phyloP scores from a whole-genome alignment of 2,113 vertebrate species.

The Xenotilapia flavipinnis region DNA sequence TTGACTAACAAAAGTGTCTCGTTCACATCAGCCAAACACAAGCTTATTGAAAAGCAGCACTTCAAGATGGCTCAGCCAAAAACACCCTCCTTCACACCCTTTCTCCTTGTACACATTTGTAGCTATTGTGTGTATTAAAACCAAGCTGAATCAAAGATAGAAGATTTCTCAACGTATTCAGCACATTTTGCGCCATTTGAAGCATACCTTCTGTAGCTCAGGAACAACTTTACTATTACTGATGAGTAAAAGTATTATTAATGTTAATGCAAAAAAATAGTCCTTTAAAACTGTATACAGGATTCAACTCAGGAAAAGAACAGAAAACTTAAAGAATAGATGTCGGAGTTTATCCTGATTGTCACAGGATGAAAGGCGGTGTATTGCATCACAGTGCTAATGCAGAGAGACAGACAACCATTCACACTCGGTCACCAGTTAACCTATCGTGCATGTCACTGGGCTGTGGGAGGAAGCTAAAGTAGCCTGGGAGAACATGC shows the following conservation, averaged over 20 bases:
- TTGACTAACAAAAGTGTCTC: not conserved
- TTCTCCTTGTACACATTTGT: not conserved
- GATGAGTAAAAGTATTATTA: not conserved
- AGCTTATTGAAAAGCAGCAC: not conserved
- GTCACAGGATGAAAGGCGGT: not conserved
- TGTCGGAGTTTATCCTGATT: not conserved
- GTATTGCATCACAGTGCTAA: not conserved
- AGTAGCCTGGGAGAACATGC: not conserved
- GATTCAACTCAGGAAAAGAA: not conserved
- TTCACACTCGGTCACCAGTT: not conserved
- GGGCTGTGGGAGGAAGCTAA: not conserved
- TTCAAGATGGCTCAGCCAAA: not conserved
- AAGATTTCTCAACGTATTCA: not conserved
- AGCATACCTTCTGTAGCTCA: not conserved
- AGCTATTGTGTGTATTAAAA: not conserved
- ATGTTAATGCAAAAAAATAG: not conserved
- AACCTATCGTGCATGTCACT: not conserved
- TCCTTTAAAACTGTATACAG: not conserved
- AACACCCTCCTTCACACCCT: not conserved
- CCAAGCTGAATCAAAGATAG: not conserved
- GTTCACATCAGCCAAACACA: not conserved
- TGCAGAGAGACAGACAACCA: not conserved
- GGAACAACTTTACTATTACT: not conserved
- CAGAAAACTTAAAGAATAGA: not conserved
- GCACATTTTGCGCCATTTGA: not conserved